Conservation (phyloP, 37 sponge, comb jelly and placozoan species). For the Spongia lamella region DNA sequence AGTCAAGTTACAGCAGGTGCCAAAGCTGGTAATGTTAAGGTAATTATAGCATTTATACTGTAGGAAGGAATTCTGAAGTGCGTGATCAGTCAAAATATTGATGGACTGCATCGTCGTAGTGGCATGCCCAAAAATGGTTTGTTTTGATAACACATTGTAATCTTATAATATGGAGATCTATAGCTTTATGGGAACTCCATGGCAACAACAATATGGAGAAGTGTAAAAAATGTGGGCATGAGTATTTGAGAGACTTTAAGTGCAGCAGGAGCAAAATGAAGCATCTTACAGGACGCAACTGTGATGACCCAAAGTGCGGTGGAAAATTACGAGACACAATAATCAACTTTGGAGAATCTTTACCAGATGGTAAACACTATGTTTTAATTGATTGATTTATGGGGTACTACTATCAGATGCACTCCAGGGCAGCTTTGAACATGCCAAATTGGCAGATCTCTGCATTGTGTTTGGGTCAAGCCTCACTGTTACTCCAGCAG, state of each 20-base stretch:
- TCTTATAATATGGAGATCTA: neutral
- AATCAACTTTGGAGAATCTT: slow-evolving; percentile 81
- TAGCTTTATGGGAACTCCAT: slow-evolving; percentile 73
- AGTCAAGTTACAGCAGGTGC: slow-evolving; percentile 60
- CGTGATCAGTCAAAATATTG: slow-evolving; percentile 72
- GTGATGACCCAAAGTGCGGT: slow-evolving; percentile 62
- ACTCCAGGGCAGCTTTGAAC: slow-evolving; percentile 57
- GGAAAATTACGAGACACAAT: slow-evolving; percentile 61
- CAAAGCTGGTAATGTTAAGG: slow-evolving; percentile 72
- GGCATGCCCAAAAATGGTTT: slow-evolving; percentile 63
- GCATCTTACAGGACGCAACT: slow-evolving; percentile 34
- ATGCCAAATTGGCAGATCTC: slow-evolving; percentile 62
- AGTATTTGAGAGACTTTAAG: slow-evolving; percentile 65
- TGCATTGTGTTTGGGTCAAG: slow-evolving; percentile 78
- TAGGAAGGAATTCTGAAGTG: slow-evolving; percentile 57
- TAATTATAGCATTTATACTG: slow-evolving; percentile 32
- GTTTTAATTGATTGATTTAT: no score
- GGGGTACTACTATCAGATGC: slow-evolving; percentile 52
- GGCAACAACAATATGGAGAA: slow-evolving; percentile 73
- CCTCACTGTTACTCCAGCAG: slow-evolving; percentile 80
- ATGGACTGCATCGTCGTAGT: slow-evolving; percentile 79
- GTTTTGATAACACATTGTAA: neutral
- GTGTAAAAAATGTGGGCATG: slow-evolving; percentile 48
- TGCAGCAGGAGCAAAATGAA: slow-evolving; percentile 3
- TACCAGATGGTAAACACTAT: slow-evolving; percentile 54